Conservation (phyloP, 2,888 invertebrate species). For the Neuroscelio doddi region DNA sequence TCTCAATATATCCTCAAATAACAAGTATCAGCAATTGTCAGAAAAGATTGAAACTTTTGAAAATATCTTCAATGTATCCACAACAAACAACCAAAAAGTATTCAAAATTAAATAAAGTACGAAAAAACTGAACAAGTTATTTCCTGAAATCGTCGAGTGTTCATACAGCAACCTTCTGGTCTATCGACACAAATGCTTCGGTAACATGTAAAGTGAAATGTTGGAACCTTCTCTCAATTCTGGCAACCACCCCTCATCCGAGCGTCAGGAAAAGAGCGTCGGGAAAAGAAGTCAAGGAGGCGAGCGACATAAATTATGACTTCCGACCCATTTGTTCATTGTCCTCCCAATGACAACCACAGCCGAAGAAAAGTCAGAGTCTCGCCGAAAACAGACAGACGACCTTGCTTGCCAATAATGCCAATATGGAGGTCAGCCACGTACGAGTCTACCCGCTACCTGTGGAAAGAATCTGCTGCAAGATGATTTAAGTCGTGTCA, state of each 20-base stretch:
- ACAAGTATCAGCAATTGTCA: too few species aligned
- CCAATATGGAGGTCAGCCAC: conserved; percentile 26
- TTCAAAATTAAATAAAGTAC: too few species aligned
- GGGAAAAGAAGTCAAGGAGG: conserved; percentile 28
- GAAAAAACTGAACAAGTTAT: too few species aligned
- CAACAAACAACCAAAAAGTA: too few species aligned
- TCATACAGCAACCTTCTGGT: not conserved
- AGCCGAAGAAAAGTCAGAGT: conserved; percentile 33
- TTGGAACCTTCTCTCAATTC: not conserved
- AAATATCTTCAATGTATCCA: too few species aligned
- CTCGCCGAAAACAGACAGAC: conserved; percentile 22
- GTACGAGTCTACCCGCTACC: not conserved
- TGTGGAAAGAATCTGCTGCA: not conserved
- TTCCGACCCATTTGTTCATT: conserved; percentile 67
- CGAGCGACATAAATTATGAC: conserved; percentile 63
- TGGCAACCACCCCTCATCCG: too few species aligned
- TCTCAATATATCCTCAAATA: too few species aligned
- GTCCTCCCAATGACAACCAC: conserved; percentile 50
- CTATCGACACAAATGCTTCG: not conserved
- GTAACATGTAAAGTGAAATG: not conserved
- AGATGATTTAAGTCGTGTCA: not conserved
- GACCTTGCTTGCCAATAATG: conserved; percentile 33
- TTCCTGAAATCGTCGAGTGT: not conserved
- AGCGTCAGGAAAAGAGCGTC: too few species aligned
- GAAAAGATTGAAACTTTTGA: too few species aligned